phyloP scores from a whole-genome alignment of 2,888 invertebrate genomes.

The Nebria salina region DNA sequence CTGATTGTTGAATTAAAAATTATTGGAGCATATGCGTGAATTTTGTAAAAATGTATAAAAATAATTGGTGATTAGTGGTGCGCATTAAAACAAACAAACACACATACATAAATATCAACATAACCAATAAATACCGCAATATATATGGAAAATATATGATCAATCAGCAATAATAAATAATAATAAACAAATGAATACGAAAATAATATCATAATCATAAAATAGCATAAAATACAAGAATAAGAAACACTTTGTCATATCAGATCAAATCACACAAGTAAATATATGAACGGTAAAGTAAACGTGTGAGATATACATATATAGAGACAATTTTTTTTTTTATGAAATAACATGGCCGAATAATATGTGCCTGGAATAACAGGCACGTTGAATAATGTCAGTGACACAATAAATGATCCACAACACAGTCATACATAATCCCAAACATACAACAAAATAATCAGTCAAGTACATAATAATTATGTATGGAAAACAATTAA shows the following conservation, averaged over 20 bases:
- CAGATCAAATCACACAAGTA: conserved; percentile 13
- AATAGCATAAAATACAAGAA: conserved; percentile 13
- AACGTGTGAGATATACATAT: conserved; percentile 10
- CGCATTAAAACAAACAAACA: conserved; percentile 6
- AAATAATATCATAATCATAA: conserved; percentile 9
- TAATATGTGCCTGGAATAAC: neutral
- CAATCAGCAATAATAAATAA: conserved; percentile 18
- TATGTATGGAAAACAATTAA: neutral
- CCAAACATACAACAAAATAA: neutral
- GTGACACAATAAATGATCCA: conserved; percentile 12
- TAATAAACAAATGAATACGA: conserved; percentile 8
- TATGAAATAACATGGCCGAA: neutral
- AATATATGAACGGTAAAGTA: conserved; percentile 11
- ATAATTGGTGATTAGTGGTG: neutral
- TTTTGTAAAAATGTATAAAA: too few relatives aligned
- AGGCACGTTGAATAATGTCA: neutral
- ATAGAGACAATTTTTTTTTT: neutral
- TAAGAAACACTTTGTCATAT: conserved; percentile 3
- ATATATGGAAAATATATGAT: conserved; percentile 13
- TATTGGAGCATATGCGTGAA: too few relatives aligned
- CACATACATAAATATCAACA: conserved; percentile 17
- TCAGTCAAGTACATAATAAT: neutral
- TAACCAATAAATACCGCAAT: conserved; percentile 19
- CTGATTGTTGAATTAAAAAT: too few relatives aligned
- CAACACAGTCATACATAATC: neutral